Evolutionary conservation across 2,888 invertebrate species (phyloP), one percentile per base, ranked within the genome.

Genomic region (Entomobrya multifasciata): DNA sequence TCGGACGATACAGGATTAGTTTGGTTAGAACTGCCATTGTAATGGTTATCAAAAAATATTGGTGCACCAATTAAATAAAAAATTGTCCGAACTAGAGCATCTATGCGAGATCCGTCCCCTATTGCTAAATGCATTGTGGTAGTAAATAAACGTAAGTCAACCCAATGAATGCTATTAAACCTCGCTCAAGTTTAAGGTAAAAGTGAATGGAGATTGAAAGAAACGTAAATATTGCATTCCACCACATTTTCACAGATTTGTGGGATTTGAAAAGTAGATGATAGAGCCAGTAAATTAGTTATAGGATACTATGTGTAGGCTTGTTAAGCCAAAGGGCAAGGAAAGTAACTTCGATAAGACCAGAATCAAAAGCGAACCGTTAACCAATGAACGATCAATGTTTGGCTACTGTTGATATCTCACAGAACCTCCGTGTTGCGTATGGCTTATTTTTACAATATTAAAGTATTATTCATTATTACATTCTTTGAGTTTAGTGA

Each of bases 21-120:
- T 15, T 47, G 44, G n/a, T 77, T 85, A n/a, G 67, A 36, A 13
- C 55, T 60, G 20, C 49, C 76, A 83, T 83, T 81, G 60, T 74
- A 74, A 36, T 67, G 17, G 22, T 85, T 83, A 25, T 88, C 87
- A 13, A 85, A 74, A 25, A 87, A 86, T 20, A 89, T 81, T 11
- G 90, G 90, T 4, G 88, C 77, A 41, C 90, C 90, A 36, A 88
- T 74, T 55, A 91, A 65, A 67, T 90, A 90, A 11, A 91, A 55
- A 49, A 91, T 8, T 10, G 91, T 77, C 25, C 89, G 89, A 15
- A 87, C 60, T 52, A 91, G 22, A 60, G 90, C 84, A 20, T 89
- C 91, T 10, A 91, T 15, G 17, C 91, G 79, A 47, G 89, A 88
- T 62, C 88, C 89, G 55, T 89, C 72, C 8, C 85, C 78, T 67